Evolutionary conservation across 2,113 vertebrate genomes (phyloP).

Genomic region (Balaenoptera acutorostrata): DNA sequence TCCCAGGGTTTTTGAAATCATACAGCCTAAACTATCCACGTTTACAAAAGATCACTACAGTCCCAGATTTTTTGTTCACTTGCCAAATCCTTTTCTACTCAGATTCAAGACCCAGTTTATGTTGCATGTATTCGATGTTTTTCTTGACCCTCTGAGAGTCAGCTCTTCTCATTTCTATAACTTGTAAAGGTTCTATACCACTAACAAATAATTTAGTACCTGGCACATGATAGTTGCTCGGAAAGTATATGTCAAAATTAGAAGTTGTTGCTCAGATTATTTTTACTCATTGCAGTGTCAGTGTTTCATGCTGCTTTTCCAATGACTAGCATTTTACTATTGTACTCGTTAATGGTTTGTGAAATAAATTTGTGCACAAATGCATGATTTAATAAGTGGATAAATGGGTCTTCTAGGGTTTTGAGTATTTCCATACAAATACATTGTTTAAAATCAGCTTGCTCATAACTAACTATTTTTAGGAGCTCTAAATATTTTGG

Average conservation of each 20-base stretch:
- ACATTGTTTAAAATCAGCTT: neutral
- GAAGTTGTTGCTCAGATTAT: neutral
- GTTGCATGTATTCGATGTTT: neutral
- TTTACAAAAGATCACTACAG: neutral
- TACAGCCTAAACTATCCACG: neutral
- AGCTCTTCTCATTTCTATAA: neutral
- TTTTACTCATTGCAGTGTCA: neutral
- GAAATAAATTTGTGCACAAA: neutral
- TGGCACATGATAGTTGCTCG: neutral
- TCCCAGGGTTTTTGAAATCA: neutral
- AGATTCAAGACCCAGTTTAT: neutral
- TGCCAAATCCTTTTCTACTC: neutral
- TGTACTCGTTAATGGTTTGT: neutral
- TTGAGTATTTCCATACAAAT: neutral
- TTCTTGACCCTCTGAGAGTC: neutral
- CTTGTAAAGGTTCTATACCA: neutral
- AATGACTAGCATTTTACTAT: neutral
- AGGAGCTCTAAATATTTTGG: neutral
- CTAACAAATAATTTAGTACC: neutral
- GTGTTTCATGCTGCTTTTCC: neutral
- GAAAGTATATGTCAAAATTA: neutral
- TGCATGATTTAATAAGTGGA: neutral
- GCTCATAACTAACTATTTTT: neutral
- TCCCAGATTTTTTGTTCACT: neutral
- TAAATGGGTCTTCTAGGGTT: neutral